A percentile compares a stretch with the other conserved stretches of the same genome.
Conservation (phyloP, 2,888 invertebrate genomes). For the Nemotelus pantherinus region DNA sequence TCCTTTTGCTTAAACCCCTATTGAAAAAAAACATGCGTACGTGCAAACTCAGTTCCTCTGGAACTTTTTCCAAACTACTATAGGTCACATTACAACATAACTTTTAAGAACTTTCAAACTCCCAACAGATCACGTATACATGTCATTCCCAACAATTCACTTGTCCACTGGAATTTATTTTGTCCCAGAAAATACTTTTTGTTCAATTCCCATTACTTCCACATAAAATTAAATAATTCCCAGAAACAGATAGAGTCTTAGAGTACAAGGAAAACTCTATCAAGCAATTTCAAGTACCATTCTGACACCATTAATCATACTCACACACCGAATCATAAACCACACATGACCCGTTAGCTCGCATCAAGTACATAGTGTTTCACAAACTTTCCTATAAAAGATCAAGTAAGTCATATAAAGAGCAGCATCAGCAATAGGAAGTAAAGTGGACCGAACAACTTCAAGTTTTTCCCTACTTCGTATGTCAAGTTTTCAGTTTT, state of each 20-base stretch:
- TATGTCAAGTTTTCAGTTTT: neutral
- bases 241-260: neutral
- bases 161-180: no score
- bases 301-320: slow-evolving; percentile 18
- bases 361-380: neutral
- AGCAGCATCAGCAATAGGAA: neutral
- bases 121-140: no score
- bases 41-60: no score
- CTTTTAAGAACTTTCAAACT: no score
- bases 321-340: neutral
- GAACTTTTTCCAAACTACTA: no score
- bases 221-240: neutral
- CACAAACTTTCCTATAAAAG: neutral
- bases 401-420: neutral
- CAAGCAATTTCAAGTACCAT: neutral
- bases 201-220: neutral
- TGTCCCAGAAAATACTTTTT: neutral
- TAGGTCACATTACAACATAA: no score
- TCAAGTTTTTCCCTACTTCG: neutral
- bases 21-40: no score
- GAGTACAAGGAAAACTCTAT: neutral
- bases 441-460: neutral
- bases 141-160: no score
- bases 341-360: neutral
- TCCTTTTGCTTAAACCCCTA: no score